Evolutionary conservation across 1,140 invertebrate species (phyloP).

Genomic region (Hirudo medicinalis): DNA sequence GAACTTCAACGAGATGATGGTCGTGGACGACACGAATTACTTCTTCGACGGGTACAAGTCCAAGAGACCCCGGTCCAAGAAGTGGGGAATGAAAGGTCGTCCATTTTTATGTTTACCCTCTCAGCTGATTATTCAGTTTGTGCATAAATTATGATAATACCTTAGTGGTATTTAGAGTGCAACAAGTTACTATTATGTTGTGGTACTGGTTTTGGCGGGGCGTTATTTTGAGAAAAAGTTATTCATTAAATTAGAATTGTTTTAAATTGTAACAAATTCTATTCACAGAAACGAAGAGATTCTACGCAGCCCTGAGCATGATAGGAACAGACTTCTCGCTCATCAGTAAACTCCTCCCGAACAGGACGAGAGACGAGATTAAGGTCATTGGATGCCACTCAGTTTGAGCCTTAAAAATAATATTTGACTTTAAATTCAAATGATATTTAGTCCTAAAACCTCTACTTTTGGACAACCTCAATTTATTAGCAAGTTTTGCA

Average conservation of each 20-base stretch:
- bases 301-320: slow-evolving; percentile 71
- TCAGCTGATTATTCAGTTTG: too few species aligned
- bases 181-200: too few species aligned
- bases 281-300: slow-evolving; percentile 59
- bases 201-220: too few species aligned
- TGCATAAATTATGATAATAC: too few species aligned
- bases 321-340: slow-evolving; percentile 77
- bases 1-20: not conserved
- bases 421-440: too few species aligned
- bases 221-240: too few species aligned
- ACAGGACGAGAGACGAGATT: slow-evolving; percentile 59
- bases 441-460: not conserved
- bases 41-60: not conserved
- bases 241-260: not conserved
- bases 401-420: too few species aligned
- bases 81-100: not conserved
- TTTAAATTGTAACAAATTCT: slow-evolving; percentile 13
- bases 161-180: too few species aligned
- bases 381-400: slow-evolving; percentile 43
- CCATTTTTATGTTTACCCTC: too few species aligned
- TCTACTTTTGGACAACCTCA: not conserved
- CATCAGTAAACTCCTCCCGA: slow-evolving; percentile 68
- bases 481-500: too few species aligned
- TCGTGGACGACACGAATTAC: not conserved
- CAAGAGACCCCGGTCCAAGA: not conserved